Conservation (phyloP, 2,113 vertebrate genomes). For the Epinephelus lanceolatus region DNA sequence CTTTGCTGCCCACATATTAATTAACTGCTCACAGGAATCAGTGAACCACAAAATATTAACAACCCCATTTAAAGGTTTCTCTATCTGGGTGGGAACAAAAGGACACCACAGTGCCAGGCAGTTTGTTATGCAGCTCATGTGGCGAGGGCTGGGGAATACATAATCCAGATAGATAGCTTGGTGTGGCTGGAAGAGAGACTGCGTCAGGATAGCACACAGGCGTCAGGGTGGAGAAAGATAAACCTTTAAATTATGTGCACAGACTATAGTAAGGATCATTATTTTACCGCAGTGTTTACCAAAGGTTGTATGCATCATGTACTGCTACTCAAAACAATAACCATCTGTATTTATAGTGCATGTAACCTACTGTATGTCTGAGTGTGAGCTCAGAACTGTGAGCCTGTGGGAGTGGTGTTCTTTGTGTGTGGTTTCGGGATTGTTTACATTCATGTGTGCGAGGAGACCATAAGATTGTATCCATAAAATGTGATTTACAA, state of each 20-base stretch:
- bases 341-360: conserved; percentile 7
- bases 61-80: conserved; percentile 22
- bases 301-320: neutral
- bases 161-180: conserved; percentile 75
- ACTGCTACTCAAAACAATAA: conserved; percentile 9
- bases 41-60: conserved; percentile 17
- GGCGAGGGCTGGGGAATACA: conserved; percentile 69
- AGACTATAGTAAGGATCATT: conserved; percentile 27
- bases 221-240: conserved; percentile 46
- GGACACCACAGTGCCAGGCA: conserved; percentile 52
- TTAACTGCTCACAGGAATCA: conserved; percentile 1
- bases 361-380: neutral
- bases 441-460: conserved; percentile 61
- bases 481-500: conserved; percentile 12
- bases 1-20: neutral
- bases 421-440: conserved; percentile 46
- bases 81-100: conserved; percentile 49
- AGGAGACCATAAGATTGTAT: neutral
- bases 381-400: neutral
- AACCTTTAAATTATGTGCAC: conserved; percentile 38
- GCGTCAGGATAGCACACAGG: conserved; percentile 53
- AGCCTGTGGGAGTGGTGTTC: conserved; percentile 59
- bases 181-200: conserved; percentile 55
- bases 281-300: conserved; percentile 22
- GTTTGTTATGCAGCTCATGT: conserved; percentile 75